These are phyloP conservation scores for Rhombomys opimus DNA, from an alignment of 2,113 vertebrate species.

Conservation along the genomic window DNA sequence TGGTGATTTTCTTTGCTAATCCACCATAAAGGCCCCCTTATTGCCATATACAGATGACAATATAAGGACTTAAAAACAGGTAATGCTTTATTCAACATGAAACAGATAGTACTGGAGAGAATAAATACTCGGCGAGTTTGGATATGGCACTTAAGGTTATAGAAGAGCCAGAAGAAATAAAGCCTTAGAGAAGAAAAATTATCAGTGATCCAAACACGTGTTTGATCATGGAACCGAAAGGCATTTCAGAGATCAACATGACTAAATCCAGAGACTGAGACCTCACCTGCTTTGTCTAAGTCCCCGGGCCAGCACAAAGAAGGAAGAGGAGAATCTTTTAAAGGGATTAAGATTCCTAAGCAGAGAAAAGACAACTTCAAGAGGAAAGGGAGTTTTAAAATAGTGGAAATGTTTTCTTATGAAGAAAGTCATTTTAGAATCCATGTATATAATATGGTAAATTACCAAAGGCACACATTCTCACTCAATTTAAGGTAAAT, in stretches of 20 bases:
- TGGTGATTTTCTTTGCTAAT: background rate
- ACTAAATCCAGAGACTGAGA: background rate
- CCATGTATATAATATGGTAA: background rate
- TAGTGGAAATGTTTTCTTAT: constrained; percentile 20
- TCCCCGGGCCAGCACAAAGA: background rate
- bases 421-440: background rate
- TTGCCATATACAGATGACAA: background rate
- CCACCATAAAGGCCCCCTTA: background rate
- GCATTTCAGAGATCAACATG: background rate
- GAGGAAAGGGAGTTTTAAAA: background rate
- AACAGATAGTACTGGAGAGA: background rate
- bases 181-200: constrained; percentile 4
- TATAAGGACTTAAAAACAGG: background rate
- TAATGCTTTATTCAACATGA: background rate
- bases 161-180: constrained; percentile 24
- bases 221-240: background rate
- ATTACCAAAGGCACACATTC: background rate
- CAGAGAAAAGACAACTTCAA: constrained; percentile 11
- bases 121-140: background rate
- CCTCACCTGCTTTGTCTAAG: background rate
- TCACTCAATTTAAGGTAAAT: background rate
- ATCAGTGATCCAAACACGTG: constrained; percentile 8
- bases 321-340: background rate
- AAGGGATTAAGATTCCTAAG: background rate
- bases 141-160: background rate